phyloP scores from a whole-genome alignment of 1,140 invertebrate genomes.

The Zaprionus ornatus region DNA sequence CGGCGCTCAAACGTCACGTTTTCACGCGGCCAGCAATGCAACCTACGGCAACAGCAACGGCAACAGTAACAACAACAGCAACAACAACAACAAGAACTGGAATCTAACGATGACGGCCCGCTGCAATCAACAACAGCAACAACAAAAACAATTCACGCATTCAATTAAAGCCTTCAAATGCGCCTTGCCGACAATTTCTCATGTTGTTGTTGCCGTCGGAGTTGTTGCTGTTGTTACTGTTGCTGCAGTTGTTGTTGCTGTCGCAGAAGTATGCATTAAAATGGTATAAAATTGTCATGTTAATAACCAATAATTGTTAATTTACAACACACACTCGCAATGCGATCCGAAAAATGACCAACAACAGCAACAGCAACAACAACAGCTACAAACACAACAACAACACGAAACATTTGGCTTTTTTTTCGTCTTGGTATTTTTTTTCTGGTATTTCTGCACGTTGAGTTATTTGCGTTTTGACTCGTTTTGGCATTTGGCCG shows the following conservation, averaged over 20 bases:
- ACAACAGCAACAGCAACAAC: constrained; percentile 12
- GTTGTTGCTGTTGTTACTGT: constrained; percentile 29
- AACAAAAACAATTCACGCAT: constrained; percentile 80
- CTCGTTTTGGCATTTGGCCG: constrained; percentile 66
- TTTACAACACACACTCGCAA: constrained; percentile 70
- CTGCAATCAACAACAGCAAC: constrained; percentile 61
- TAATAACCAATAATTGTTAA: constrained; percentile 83
- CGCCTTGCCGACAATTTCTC: constrained; percentile 72
- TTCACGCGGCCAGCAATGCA: constrained; percentile 75
- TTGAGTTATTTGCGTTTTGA: constrained; percentile 68
- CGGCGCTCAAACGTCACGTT: constrained; percentile 77
- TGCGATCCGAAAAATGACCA: constrained; percentile 18
- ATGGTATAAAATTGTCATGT: constrained; percentile 83
- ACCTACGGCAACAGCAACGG: constrained; percentile 48
- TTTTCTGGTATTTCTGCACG: constrained; percentile 33
- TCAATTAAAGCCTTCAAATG: constrained; percentile 83
- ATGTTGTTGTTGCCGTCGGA: constrained; percentile 40
- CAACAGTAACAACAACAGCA: constrained; percentile 16
- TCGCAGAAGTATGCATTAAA: constrained; percentile 73
- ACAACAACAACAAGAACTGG: constrained; percentile 41
- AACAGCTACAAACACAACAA: neutral
- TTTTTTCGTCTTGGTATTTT: neutral
- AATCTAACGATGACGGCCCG: constrained; percentile 49
- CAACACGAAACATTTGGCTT: too few species aligned
- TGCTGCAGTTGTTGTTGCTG: constrained; percentile 36